Conservation (phyloP, 2,113 vertebrate genomes). For the Herpailurus yagouaroundi region DNA sequence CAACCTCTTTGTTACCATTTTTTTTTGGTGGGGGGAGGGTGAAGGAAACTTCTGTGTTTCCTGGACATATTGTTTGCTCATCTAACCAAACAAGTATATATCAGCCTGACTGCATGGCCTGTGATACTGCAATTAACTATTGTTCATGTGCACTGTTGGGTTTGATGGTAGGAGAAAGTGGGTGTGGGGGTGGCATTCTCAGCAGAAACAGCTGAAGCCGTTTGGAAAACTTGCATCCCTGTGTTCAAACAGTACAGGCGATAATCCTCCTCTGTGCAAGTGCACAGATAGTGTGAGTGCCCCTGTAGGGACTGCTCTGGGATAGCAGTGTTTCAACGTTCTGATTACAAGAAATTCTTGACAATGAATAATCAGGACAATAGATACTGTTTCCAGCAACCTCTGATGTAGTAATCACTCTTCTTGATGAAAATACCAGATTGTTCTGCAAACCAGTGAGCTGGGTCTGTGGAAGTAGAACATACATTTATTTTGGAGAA, state of each 20-base stretch:
- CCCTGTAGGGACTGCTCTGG: not conserved
- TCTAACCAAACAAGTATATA: not conserved
- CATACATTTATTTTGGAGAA: slow-evolving; percentile 50
- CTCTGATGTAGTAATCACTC: slow-evolving; percentile 23
- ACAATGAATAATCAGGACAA: slow-evolving; percentile 56
- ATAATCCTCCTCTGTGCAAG: not conserved
- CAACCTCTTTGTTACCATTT: not conserved
- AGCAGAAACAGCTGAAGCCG: not conserved
- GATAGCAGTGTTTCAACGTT: slow-evolving; percentile 20
- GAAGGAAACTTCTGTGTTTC: not conserved
- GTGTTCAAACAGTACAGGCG: not conserved
- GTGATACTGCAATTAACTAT: not conserved
- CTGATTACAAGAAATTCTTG: slow-evolving; percentile 56
- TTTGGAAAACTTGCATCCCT: not conserved
- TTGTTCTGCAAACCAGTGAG: slow-evolving; percentile 25
- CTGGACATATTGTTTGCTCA: not conserved
- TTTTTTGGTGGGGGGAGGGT: not conserved
- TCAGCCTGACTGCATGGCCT: not conserved
- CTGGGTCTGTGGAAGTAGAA: slow-evolving; percentile 38
- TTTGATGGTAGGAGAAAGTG: not conserved
- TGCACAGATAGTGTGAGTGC: not conserved
- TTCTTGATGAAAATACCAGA: slow-evolving; percentile 43
- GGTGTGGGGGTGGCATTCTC: not conserved
- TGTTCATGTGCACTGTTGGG: not conserved
- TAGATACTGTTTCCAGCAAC: slow-evolving; percentile 26